Evolutionary conservation across 2,113 vertebrate species (phyloP).

Genomic region (Rhinoptilus africanus): DNA sequence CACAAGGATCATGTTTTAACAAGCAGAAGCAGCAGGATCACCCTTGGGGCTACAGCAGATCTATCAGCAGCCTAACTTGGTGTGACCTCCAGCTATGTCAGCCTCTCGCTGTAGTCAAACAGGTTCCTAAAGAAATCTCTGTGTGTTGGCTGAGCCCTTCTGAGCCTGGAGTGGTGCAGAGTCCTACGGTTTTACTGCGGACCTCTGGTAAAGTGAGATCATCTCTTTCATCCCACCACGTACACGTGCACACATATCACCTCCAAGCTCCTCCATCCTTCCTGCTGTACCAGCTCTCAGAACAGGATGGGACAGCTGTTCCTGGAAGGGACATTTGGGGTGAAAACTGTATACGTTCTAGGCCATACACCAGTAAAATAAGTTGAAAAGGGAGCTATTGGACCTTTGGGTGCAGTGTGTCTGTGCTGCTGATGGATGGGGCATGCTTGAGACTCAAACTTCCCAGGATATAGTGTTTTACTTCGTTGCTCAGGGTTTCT

Average conservation of each 20-base stretch:
- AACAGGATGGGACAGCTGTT: background rate
- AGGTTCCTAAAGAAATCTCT: background rate
- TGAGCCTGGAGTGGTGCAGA: background rate
- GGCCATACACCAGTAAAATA: background rate
- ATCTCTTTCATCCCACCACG: fast-evolving
- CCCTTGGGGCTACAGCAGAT: background rate
- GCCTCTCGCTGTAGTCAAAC: background rate
- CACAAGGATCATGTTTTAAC: fast-evolving
- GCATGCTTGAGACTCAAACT: background rate
- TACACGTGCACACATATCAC: no score
- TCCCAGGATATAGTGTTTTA: background rate
- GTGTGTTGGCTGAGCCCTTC: background rate
- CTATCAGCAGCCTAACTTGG: background rate
- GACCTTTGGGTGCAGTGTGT: background rate
- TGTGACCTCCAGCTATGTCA: background rate
- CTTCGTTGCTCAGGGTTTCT: background rate
- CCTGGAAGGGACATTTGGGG: background rate
- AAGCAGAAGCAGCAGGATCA: background rate
- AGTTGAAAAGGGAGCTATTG: background rate
- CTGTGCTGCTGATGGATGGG: background rate
- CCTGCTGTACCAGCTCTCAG: background rate
- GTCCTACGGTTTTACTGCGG: background rate
- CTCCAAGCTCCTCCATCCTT: background rate
- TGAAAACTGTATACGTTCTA: fast-evolving
- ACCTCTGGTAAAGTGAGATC: background rate